Conservation (phyloP, 2,113 vertebrate genomes). For the Pseudonaja textilis region DNA sequence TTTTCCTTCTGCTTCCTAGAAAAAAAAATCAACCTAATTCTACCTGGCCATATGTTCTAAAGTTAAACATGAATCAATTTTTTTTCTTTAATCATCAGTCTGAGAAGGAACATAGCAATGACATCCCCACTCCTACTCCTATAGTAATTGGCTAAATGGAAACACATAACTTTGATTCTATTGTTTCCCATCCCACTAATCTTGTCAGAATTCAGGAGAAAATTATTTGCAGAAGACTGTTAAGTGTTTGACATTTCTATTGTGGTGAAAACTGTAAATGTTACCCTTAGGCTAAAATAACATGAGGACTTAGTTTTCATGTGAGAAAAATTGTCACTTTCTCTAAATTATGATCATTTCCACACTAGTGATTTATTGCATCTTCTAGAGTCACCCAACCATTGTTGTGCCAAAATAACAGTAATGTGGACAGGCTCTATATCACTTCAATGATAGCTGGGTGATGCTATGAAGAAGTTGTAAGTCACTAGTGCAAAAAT, state of each 20-base stretch:
- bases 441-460: neutral
- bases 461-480: neutral
- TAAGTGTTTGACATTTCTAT: conserved; percentile 44
- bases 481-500: neutral
- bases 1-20: neutral
- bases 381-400: neutral
- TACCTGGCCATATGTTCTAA: neutral
- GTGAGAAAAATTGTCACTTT: neutral
- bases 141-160: conserved; percentile 25
- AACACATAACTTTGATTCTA: conserved; percentile 42
- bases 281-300: conserved; percentile 31
- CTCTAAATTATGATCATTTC: neutral
- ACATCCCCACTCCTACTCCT: neutral
- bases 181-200: conserved; percentile 36
- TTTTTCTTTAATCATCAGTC: conserved; percentile 1
- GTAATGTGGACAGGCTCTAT: neutral
- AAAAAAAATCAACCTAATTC: neutral
- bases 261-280: conserved; percentile 27
- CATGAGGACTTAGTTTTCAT: neutral
- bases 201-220: conserved; percentile 49
- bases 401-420: neutral
- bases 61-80: neutral
- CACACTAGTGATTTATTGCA: neutral
- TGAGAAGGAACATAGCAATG: neutral
- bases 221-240: conserved; percentile 59